These are phyloP conservation scores for Simalia tracyae DNA, from an alignment of 2,797 vertebrate genomes.

Conservation along the genomic window DNA sequence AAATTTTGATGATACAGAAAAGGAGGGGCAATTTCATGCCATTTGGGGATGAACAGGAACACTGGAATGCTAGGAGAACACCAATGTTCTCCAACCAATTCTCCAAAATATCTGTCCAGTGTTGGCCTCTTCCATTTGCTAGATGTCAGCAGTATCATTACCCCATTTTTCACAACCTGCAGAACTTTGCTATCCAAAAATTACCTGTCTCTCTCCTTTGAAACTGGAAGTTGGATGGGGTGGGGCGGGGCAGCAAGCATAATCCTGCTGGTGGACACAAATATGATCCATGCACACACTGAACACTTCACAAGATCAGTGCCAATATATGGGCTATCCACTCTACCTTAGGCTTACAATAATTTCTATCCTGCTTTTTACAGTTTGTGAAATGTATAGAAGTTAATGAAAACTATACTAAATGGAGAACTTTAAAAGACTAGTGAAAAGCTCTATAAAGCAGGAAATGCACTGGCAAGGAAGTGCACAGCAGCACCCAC, in stretches of 20 bases:
- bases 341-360: not conserved
- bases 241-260: not conserved
- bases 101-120: too few relatives aligned
- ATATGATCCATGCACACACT: not conserved
- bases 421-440: not conserved
- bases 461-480: not conserved
- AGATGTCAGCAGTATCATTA: not conserved
- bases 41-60: too few relatives aligned
- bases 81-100: too few relatives aligned
- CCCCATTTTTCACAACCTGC: not conserved
- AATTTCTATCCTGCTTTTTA: not conserved
- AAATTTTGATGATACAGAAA: too few relatives aligned
- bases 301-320: not conserved
- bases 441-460: not conserved
- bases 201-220: not conserved
- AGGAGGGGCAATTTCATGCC: too few relatives aligned
- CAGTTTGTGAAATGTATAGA: not conserved
- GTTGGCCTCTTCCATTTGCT: not conserved
- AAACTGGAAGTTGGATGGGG: not conserved
- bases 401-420: not conserved
- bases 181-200: not conserved
- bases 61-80: too few relatives aligned
- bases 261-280: not conserved
- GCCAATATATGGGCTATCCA: not conserved
- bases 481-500: constrained; percentile 6